These are phyloP conservation scores for Echeneis naucrates DNA, from an alignment of 2,797 vertebrate species.

Conservation along the genomic window DNA sequence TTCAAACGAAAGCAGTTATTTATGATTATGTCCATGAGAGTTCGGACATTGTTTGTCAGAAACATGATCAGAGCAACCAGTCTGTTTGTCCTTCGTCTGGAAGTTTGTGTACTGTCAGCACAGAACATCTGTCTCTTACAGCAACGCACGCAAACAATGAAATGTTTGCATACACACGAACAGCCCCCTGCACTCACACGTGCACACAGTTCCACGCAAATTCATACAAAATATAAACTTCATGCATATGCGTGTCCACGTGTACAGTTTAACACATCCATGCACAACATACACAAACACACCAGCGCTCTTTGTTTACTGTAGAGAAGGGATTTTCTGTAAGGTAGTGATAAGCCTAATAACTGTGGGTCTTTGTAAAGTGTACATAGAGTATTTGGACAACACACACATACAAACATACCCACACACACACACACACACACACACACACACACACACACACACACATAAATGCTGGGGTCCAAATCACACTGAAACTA, in stretches of 20 bases:
- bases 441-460: not conserved
- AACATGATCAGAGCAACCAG: not conserved
- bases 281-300: not conserved
- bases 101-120: constrained; percentile 18
- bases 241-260: not conserved
- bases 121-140: constrained; percentile 35
- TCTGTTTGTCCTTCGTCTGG: constrained; percentile 17
- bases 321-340: not conserved
- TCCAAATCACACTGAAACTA: constrained; percentile 13
- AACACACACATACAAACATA: not conserved
- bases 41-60: constrained; percentile 17
- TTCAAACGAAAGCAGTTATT: constrained; percentile 1
- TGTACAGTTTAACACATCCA: not conserved
- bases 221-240: not conserved
- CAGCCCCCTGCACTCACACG: no score
- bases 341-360: constrained; percentile 16
- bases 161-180: not conserved
- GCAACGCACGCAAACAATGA: not conserved
- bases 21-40: not conserved
- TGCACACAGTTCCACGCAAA: not conserved
- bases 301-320: not conserved
- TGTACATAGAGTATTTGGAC: not conserved
- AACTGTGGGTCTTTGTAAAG: not conserved
- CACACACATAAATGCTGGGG: not conserved
- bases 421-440: no score